Evolutionary conservation across 2,888 invertebrate species (phyloP), one percentile per base, ranked within the genome.

Genomic region (Tricholauxania praeusta): DNA sequence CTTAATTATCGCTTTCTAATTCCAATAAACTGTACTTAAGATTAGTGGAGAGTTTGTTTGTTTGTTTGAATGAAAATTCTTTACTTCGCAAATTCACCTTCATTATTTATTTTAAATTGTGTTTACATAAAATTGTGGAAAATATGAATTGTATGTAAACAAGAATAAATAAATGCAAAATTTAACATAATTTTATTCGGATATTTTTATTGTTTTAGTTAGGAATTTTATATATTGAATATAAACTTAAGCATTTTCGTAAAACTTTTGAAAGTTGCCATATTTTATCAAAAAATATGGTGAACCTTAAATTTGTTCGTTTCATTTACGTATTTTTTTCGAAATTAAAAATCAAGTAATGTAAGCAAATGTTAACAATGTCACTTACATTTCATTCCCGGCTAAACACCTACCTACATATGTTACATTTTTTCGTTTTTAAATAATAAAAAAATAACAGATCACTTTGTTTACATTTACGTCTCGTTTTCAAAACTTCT

Each of bases 271-370:
- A 62, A 72, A 57, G 68, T 72, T 72, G 73, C 78, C 74, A 79
- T 80, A 80, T 81, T 79, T 79, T 79, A 68, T 77, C 74, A 74
- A 79, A 81, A 80, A 79, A 80, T 80, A 82, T 76, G 79, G 79
- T 74, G 75, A 78, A 78, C 77, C 12, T 19, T 32, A 69, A 69
- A 51, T 69, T 49, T 49, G 60, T 59, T 69, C 69, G 67, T 51
- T n/a, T 39, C 10, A 39, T 39, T 39, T 39, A 39, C 39, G 39
- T 39, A 39, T 10, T 39, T 39, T n/a, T 2, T 10, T 10, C 39
- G 39, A 39, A 39, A 39, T 8, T 39, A 10, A 39, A 39, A 4
- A 10, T 1, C 10, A 39, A 39, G 39, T 39, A 39, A 39, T 39
- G 39, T 39, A 39, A 8, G 39, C 7, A 39, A 39, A 39, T 39